Evolutionary conservation across 2,888 invertebrate genomes (phyloP), one percentile per base, ranked within the genome.

Genomic region (Drosophila parthenogenetica): DNA sequence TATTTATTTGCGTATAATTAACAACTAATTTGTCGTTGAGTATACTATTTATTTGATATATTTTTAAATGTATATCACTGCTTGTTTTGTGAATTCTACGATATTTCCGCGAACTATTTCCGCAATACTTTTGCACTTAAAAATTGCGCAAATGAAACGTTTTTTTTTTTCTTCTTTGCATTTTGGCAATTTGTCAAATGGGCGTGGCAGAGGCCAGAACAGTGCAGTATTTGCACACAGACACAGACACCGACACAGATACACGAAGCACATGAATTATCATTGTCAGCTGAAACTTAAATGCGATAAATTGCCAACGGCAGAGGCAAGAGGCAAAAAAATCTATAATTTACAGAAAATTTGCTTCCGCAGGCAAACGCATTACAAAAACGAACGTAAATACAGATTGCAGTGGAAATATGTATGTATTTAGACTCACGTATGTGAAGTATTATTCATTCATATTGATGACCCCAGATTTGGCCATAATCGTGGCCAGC

Each of bases 291-390:
- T 78, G 72, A 77, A 83, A 79, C 77, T 86, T 72, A 69, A 84
- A 73, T 76, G 76, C 84, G 76, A 81, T 87, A 87, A 84, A 84
- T 84, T 84, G 77, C 64, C 71, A 69, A 54, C 64, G 69, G 73
- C 77, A 80, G 57, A 71, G 60, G 73, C 78, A 70, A 63, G 35
- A 35, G 39, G 40, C 32, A 29, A 57, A 70, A 79, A 84, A 86
- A 80, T 86, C 83, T 83, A 86, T 87, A 87, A 87, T 85, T 81
- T 84, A 79, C 83, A 89, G 86, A 81, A 78, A 87, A 81, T 83
- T 85, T 79, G 77, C 76, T 87, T 84, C 85, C 87, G 84, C 73
- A 64, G 65, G 55, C 73, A 61, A 80, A 73, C 55, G 57, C 53
- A 42, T 70, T 64, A 43, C 73, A 8, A 59, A 77, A 42, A 37